Percentiles rank a stretch among this genome's conserved stretches.
These are phyloP conservation scores for Strigops habroptila DNA, from an alignment of 2,113 vertebrate species.

Conservation along the genomic window DNA sequence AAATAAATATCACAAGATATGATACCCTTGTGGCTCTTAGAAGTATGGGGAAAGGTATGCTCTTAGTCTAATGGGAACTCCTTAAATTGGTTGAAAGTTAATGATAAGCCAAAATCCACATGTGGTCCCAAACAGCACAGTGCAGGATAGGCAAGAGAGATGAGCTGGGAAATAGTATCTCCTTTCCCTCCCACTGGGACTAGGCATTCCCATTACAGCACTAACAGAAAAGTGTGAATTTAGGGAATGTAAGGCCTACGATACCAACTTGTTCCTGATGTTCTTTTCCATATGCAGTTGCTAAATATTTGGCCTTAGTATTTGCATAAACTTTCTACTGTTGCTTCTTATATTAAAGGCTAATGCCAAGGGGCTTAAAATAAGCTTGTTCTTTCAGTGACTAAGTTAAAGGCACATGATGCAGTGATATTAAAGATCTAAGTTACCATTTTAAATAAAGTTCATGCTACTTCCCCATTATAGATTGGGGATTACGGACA, in stretches of 20 bases:
- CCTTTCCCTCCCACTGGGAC: not conserved
- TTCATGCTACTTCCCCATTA: slow-evolving; percentile 9
- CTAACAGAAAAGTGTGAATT: not conserved
- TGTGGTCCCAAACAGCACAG: not conserved
- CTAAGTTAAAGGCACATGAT: not conserved
- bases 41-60: not conserved
- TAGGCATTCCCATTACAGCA: not conserved
- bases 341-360: slow-evolving; percentile 44
- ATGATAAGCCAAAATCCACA: not conserved
- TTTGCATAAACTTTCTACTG: slow-evolving; percentile 46
- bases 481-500: not conserved
- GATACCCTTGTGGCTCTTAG: not conserved
- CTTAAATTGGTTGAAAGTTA: not conserved
- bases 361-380: slow-evolving; percentile 6
- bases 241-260: not conserved
- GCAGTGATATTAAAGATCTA: slow-evolving; percentile 28
- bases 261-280: not conserved
- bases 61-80: not conserved
- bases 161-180: not conserved
- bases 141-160: not conserved
- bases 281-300: slow-evolving; percentile 17
- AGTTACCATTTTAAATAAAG: slow-evolving; percentile 37
- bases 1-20: not conserved
- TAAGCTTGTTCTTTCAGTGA: not conserved
- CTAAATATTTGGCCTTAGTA: slow-evolving; percentile 34